Evolutionary conservation across 2,797 vertebrate genomes (phyloP), one percentile per base, ranked within the genome.

Genomic region (Rhabdomys pumilio): DNA sequence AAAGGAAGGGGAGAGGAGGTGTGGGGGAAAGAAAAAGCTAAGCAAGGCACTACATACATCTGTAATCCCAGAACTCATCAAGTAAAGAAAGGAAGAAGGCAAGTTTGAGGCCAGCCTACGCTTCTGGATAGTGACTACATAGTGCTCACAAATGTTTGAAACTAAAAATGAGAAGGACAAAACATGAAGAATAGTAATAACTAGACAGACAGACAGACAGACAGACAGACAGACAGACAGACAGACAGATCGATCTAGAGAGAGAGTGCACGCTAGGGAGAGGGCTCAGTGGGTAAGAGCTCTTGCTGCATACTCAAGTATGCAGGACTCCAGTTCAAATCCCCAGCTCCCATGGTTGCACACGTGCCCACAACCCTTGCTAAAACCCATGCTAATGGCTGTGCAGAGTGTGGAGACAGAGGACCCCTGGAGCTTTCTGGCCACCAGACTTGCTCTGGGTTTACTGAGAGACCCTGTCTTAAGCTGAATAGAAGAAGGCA

Each of bases 151-250:
- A 95, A 89, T 89, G 26, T 59, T 59, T 93, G 24, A 19, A 82
- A 1, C 75, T 76, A 95, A 95, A 91, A 96, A 86, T 53, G 13
- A 89, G 5, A 83, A 31, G 31, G 81, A 53, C 55, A 53, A 24
- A 72, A n/a, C 55, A 72, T 44, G 19, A 72, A 59, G 38, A 20
- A 41, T 17, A 41, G 2, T 19, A 87, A 38, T 73, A 41, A 41
- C n/a, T 38, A 86, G 15, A 77, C 8, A 44, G 44, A 44, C 6
- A 44, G 44, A 44, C 6, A 44, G 44, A 44, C 6, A 44, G 44
- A 44, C 6, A 44, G 44, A 44, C 6, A 44, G 44, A 44, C 6
- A 44, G 44, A 44, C 6, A 44, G 44, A 44, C 6, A 44, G 44
- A 44, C 6, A 44, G 44, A 44, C 44, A 44, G 44, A 44, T 44